phyloP scores from a whole-genome alignment of 1,140 invertebrate species.

The Psix sp. region DNA sequence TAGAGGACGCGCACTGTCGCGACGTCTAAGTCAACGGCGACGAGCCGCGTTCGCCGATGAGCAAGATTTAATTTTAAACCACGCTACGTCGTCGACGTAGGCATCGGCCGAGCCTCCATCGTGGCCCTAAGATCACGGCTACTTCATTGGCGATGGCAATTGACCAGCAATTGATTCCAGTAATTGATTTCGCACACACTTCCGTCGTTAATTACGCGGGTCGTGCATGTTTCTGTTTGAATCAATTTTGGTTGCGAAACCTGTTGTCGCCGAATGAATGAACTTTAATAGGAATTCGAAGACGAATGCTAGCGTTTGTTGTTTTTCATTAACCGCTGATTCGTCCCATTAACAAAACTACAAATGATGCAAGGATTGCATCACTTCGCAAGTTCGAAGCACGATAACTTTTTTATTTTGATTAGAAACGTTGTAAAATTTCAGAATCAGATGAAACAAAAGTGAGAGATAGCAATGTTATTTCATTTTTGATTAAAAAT shows the following conservation, averaged over 20 bases:
- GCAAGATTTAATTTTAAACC: constrained; percentile 77
- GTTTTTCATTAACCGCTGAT: too few species aligned
- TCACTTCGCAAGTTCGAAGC: background rate
- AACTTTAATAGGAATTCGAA: constrained; percentile 23
- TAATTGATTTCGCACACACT: constrained; percentile 15
- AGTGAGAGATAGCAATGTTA: too few species aligned
- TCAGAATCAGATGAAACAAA: too few species aligned
- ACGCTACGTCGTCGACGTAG: constrained; percentile 63
- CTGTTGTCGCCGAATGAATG: constrained; percentile 24
- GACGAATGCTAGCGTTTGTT: too few species aligned
- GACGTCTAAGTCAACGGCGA: constrained; percentile 68
- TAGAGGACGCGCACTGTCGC: constrained; percentile 73
- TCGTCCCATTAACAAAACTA: too few species aligned
- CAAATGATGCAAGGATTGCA: background rate
- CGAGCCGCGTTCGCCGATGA: too few species aligned
- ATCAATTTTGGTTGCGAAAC: constrained; percentile 32
- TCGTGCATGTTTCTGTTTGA: constrained; percentile 17
- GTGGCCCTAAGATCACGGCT: constrained; percentile 60
- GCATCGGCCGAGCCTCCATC: constrained; percentile 70
- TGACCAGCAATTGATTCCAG: constrained; percentile 44
- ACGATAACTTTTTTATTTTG: too few species aligned
- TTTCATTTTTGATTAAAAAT: too few species aligned
- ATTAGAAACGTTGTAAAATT: too few species aligned
- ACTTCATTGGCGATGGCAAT: constrained; percentile 35
- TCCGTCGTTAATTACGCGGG: constrained; percentile 32